Evolutionary conservation across 2,113 vertebrate genomes (phyloP).

Genomic region (Poeciliopsis turrubarensis): DNA sequence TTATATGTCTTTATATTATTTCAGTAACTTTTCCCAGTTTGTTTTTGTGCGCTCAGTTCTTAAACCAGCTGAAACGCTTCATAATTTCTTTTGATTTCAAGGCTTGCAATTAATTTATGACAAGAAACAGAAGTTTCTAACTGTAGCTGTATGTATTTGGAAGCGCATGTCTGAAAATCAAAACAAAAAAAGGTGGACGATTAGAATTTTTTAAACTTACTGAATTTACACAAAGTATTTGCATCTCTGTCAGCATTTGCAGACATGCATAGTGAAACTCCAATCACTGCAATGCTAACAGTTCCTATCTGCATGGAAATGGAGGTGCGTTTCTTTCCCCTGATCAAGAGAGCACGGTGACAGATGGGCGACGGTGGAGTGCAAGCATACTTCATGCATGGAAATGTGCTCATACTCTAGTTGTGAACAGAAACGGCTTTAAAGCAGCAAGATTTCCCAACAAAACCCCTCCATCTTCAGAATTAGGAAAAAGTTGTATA

Average conservation of each 20-base stretch:
- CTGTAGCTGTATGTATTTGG: not conserved
- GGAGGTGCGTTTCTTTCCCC: constrained; percentile 48
- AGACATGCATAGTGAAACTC: constrained; percentile 49
- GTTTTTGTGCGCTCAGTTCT: not conserved
- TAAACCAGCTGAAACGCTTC: not conserved
- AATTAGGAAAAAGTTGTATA: constrained; percentile 3
- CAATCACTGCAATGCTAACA: constrained; percentile 40
- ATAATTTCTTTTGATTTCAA: not conserved
- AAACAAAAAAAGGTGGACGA: not conserved
- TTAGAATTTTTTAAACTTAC: constrained; percentile 27
- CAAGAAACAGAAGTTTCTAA: not conserved
- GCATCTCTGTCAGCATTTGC: constrained; percentile 60
- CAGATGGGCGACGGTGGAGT: constrained; percentile 68
- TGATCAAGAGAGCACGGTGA: constrained; percentile 64
- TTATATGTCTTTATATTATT: not conserved
- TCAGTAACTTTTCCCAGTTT: not conserved
- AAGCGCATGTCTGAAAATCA: not conserved
- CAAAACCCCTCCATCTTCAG: constrained; percentile 31
- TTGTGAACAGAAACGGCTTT: constrained; percentile 43
- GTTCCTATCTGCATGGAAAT: constrained; percentile 48
- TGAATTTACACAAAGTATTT: constrained; percentile 50
- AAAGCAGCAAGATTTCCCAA: constrained; percentile 29
- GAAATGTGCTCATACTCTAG: constrained; percentile 55
- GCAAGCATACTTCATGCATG: constrained; percentile 50
- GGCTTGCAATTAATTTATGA: not conserved